Evolutionary conservation across 2,888 invertebrate genomes (phyloP).

Genomic region (Hetaerina titia): DNA sequence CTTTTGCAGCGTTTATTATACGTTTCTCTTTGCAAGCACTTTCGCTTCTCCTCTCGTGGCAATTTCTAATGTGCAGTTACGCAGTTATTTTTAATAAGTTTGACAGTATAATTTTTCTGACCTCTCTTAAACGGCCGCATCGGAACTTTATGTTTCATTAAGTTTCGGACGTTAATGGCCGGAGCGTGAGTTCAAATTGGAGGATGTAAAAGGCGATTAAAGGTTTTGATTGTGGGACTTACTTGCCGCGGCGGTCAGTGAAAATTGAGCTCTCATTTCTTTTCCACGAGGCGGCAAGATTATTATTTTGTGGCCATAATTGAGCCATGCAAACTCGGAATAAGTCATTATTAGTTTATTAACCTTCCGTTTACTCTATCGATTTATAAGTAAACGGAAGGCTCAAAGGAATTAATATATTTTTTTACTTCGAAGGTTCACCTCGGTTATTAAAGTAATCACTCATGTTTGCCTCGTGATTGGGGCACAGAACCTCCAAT

Average conservation of each 20-base stretch:
- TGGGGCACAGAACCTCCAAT: not conserved
- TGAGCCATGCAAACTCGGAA: not conserved
- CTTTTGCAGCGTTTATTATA: too few species aligned
- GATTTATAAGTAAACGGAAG: not conserved
- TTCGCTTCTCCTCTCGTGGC: not conserved
- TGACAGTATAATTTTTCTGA: not conserved
- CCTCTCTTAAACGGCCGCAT: not conserved
- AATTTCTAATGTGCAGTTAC: not conserved
- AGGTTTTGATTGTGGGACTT: not conserved
- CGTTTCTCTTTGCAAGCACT: too few species aligned
- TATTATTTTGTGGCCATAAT: not conserved
- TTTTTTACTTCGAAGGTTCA: not conserved
- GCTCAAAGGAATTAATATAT: not conserved
- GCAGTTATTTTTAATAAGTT: not conserved
- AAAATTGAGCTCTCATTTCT: not conserved
- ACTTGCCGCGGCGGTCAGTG: not conserved
- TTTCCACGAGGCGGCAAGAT: not conserved
- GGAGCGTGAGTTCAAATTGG: not conserved
- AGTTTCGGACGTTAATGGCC: conserved; percentile 9
- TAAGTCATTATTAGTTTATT: not conserved
- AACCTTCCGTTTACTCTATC: not conserved
- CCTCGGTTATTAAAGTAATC: not conserved
- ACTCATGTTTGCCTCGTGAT: not conserved
- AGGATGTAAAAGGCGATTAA: not conserved
- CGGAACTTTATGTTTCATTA: conserved; percentile 12